Evolutionary conservation across 2,888 invertebrate genomes (phyloP).

Genomic region (Dendrolimus pini): DNA sequence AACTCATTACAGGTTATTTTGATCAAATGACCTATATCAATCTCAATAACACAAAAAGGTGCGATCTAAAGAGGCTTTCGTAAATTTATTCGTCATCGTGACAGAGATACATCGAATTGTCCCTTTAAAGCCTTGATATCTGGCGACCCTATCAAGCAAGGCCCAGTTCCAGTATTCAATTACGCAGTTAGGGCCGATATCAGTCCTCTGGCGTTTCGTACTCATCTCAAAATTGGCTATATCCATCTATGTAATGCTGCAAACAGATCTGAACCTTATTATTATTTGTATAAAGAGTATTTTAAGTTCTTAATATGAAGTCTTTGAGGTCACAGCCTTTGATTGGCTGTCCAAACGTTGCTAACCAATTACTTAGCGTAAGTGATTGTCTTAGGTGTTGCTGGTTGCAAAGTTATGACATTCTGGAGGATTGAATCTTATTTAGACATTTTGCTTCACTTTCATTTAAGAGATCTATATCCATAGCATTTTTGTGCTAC

Average conservation of each 20-base stretch:
- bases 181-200: slow-evolving; percentile 54
- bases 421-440: too few relatives aligned
- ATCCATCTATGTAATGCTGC: slow-evolving; percentile 21
- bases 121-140: neutral
- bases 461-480: too few relatives aligned
- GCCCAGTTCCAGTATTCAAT: slow-evolving; percentile 50
- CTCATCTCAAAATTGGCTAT: slow-evolving; percentile 54
- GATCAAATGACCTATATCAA: too few relatives aligned
- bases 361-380: slow-evolving; percentile 67
- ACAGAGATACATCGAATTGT: neutral
- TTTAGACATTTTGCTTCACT: too few relatives aligned
- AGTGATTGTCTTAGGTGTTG: slow-evolving; percentile 60
- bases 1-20: too few relatives aligned
- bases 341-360: slow-evolving; percentile 61
- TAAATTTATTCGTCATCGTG: neutral
- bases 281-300: slow-evolving; percentile 13
- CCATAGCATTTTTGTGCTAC: too few relatives aligned
- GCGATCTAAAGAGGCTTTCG: neutral
- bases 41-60: neutral
- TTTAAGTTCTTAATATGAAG: slow-evolving; percentile 14
- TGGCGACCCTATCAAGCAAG: slow-evolving; percentile 4
- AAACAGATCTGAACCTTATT: slow-evolving; percentile 20
- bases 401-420: slow-evolving; percentile 30
- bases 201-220: slow-evolving; percentile 44
- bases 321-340: slow-evolving; percentile 47